Percentiles rank a stretch among this genome's conserved stretches.
phyloP scores from a whole-genome alignment of 1,140 invertebrate species.

The Drosophila serrata region DNA sequence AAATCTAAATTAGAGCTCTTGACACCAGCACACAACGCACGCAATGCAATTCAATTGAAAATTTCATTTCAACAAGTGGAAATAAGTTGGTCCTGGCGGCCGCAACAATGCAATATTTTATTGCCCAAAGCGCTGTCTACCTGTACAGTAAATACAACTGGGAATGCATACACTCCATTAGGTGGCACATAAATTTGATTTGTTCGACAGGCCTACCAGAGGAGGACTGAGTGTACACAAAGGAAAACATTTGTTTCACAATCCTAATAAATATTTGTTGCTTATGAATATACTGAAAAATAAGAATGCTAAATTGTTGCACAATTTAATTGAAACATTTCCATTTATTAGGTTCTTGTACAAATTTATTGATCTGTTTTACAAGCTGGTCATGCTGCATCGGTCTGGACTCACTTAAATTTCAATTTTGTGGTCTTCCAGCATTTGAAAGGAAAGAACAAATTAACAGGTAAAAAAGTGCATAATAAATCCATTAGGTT shows the following conservation, averaged over 20 bases:
- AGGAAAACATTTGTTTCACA: not conserved
- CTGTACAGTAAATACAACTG: conserved; percentile 27
- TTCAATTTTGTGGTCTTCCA: not conserved
- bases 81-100: conserved; percentile 40
- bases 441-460: not conserved
- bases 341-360: too few relatives aligned
- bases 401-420: not conserved
- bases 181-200: conserved; percentile 60
- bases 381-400: not conserved
- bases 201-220: conserved; percentile 38
- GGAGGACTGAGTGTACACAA: conserved; percentile 14
- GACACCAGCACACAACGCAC: conserved; percentile 58
- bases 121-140: conserved; percentile 36
- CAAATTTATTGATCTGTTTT: too few relatives aligned
- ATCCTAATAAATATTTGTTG: not conserved
- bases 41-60: conserved; percentile 71
- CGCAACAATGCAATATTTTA: conserved; percentile 58
- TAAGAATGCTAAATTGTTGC: too few relatives aligned
- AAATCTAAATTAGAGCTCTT: conserved; percentile 73
- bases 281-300: too few relatives aligned
- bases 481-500: not conserved
- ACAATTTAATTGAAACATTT: too few relatives aligned
- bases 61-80: conserved; percentile 58
- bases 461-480: not conserved
- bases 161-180: conserved; percentile 16